Base-by-base conservation (phyloP, 2,113 vertebrate genomes). In the Struthio camelus region DNA sequence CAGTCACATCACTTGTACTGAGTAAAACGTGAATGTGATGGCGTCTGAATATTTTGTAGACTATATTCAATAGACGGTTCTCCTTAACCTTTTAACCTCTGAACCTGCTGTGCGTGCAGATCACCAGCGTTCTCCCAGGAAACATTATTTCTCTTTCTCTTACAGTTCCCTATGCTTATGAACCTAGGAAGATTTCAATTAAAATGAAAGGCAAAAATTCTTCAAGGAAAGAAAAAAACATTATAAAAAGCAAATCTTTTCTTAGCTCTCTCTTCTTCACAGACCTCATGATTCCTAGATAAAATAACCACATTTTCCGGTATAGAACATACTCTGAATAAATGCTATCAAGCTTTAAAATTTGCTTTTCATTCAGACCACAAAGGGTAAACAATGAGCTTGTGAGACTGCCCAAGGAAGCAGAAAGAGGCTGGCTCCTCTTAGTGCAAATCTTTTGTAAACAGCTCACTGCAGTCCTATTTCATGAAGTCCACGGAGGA, bases 281-380 rank as follows among this genome's bases (percentile, higher is more conserved):
- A 89, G 53, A 82, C 4, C 2, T 83, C 69, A 18, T 22, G 22
- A 62, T 87, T 94, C 18, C 46, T 70, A 58, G 66, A 54, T 73
- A 69, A 81, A 89, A 15, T 17, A 76, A 30, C 8, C 46, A 58
- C 56, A 80, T 81, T 94, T 85, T 56, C 59, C 34, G 67, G 18
- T 80, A 61, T 25, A 91, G 42, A 89, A 83, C 71, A 75, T 87
- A 88, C 18, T 73, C 71, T 89, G 82, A 95, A 93, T 94, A 96
- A 94, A 97, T 96, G 64, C 44, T 85, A 91, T 87, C 67, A 87
- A 84, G 75, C 90, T 95, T 95, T 95, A 96, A 96, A 96, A 96
- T 94, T 84, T 94, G 51, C 61, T 85, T 96, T 96, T 95, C 71
- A 80, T 88, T 91, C 61, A 81, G 46, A 84, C 42, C 44, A 86